Base-by-base conservation (phyloP, 2,113 vertebrate species). In the Heterotilapia buettikoferi region DNA sequence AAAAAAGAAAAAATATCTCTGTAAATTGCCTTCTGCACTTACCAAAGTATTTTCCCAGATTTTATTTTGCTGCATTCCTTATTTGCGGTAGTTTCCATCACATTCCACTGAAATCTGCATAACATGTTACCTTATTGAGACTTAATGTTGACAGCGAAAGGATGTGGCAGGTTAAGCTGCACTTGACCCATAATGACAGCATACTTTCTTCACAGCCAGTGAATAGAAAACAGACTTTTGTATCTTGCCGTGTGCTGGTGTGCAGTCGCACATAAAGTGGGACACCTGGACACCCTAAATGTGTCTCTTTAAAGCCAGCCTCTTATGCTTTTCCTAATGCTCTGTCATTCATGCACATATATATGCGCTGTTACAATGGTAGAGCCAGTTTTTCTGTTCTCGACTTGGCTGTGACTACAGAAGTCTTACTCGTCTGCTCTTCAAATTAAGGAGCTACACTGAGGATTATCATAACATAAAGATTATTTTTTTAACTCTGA, bases 1-100 rank as follows among this genome's bases (percentile, higher is more conserved):
- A 19, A 76, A 47, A 29, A 0, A 9, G 24, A 29, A 47, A 29
- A 50, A 1, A 50, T 0, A n/a, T 78, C 10, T 78, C 71, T 73
- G 21, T 29, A 45, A 73, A 26, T 73, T 26, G 9, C 68, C 9
- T 78, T 0, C 16, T 78, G 21, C 16, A 50, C 6, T n/a, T 78
- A 6, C 26, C 63, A 68, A 38, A 68, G 9, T 50, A 19, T 76
- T 47, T 31, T 0, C 43, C 24, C 16, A 78, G 10, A 50, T 78
- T 78, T 78, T 33, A 78, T 33, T 31, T 12, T 1, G 45, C 73
- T 78, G 45, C 45, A n/a, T 78, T 52, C 29, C 73, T 52, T 78
- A 31, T 78, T 52, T 78, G 18, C 5, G 2, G 26, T 52, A 13
- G 43, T 78, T 52, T 9, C 26, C 45, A n/a, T 52, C 45, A 52